phyloP scores from a whole-genome alignment of 2,888 invertebrate genomes.

The Branchellion lobata region DNA sequence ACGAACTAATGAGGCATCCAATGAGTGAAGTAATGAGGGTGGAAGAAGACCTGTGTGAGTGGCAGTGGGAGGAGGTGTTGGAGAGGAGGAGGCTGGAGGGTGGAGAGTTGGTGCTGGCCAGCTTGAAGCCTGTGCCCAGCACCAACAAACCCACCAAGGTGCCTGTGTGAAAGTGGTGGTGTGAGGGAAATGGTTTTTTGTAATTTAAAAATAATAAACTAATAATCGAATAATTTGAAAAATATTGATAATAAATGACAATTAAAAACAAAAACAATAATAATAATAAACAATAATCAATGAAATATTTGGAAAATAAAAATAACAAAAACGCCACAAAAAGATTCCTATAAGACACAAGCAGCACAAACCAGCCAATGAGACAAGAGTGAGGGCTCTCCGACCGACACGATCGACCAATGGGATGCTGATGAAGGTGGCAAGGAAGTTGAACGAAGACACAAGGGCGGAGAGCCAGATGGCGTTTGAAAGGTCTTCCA shows the following conservation, averaged over 20 bases:
- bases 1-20: too few species aligned
- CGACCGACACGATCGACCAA: conserved; percentile 61
- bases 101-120: conserved; percentile 57
- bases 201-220: not conserved
- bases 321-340: too few species aligned
- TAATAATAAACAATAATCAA: too few species aligned
- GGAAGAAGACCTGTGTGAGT: not conserved
- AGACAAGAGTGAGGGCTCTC: conserved; percentile 57
- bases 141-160: conserved; percentile 58
- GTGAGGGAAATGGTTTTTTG: too few species aligned
- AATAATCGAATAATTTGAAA: not conserved
- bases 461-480: conserved; percentile 61
- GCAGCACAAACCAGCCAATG: conserved; percentile 57
- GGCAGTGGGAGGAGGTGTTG: not conserved
- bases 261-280: too few species aligned
- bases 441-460: conserved; percentile 59
- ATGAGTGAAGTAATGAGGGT: too few species aligned
- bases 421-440: conserved; percentile 60
- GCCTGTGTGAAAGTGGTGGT: conserved; percentile 54
- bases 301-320: too few species aligned
- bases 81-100: conserved; percentile 48
- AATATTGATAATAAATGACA: not conserved
- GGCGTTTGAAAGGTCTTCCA: conserved; percentile 57
- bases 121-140: conserved; percentile 60
- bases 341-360: too few species aligned